These are phyloP conservation scores for Gavia stellata DNA, from an alignment of 2,113 vertebrate species.

Conservation along the genomic window DNA sequence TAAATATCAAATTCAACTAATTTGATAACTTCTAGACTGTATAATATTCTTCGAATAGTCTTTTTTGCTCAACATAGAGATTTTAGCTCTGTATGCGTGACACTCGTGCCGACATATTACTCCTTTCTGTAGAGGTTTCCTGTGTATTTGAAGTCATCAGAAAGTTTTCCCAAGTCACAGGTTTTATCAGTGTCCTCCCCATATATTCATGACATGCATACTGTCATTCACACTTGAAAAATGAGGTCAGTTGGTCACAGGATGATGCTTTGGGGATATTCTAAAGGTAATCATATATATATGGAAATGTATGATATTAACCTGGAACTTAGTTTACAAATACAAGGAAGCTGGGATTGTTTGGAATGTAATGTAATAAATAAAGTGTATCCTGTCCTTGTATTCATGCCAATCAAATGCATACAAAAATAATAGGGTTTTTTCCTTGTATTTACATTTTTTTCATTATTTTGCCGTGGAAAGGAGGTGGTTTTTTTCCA, in stretches of 20 bases:
- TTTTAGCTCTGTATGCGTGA: neutral
- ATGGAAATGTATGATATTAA: neutral
- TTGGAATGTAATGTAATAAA: neutral
- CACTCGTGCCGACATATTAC: neutral
- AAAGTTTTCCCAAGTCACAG: neutral
- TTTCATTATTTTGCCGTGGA: neutral
- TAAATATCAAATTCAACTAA: neutral
- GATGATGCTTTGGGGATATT: neutral
- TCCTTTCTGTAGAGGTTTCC: neutral
- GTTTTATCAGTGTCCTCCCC: neutral
- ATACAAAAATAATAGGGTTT: neutral
- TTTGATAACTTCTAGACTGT: neutral
- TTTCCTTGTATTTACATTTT: neutral
- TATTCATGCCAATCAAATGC: neutral
- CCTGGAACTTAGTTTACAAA: neutral
- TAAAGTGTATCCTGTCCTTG: neutral
- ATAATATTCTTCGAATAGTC: neutral
- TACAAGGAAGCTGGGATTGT: neutral
- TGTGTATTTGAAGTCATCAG: neutral
- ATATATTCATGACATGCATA: neutral
- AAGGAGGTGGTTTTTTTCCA: neutral
- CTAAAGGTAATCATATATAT: neutral
- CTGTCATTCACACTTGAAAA: neutral
- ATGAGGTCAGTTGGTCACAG: neutral
- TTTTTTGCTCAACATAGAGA: neutral